Conservation (phyloP, 1,140 invertebrate species). For the Ephestia elutella region DNA sequence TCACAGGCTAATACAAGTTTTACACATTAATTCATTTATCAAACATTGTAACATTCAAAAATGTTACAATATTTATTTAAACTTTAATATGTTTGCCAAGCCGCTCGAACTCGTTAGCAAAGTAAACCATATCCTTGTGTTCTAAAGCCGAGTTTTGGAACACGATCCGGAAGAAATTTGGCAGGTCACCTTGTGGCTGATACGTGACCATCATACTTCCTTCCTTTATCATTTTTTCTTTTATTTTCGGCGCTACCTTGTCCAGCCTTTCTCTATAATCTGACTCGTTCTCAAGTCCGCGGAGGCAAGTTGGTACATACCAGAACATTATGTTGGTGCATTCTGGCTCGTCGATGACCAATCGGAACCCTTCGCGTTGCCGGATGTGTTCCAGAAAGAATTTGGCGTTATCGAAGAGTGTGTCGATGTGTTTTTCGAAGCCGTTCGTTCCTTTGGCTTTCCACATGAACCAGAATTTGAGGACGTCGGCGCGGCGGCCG, state of each 20-base stretch:
- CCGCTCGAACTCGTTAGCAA: slow-evolving; percentile 89
- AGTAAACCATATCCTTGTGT: slow-evolving; percentile 87
- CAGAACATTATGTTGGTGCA: slow-evolving; percentile 97
- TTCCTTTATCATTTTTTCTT: slow-evolving; percentile 94
- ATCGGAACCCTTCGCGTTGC: slow-evolving; percentile 80
- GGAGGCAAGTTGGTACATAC: slow-evolving; percentile 90
- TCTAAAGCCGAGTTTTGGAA: slow-evolving; percentile 91
- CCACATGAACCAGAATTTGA: slow-evolving; percentile 99
- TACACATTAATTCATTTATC: slow-evolving; percentile 26
- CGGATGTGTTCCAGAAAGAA: slow-evolving; percentile 83
- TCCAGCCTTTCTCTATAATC: slow-evolving; percentile 83
- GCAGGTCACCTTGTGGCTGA: slow-evolving; percentile 85
- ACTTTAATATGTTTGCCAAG: slow-evolving; percentile 78
- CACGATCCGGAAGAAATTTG: slow-evolving; percentile 96
- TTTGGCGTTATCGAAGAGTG: slow-evolving; percentile 82
- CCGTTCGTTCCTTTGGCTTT: slow-evolving; percentile 92
- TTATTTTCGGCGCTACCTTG: slow-evolving; percentile 92
- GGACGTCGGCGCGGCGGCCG: slow-evolving; percentile 93
- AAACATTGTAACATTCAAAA: too few relatives aligned
- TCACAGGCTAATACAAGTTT: slow-evolving; percentile 34
- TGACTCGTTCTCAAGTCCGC: slow-evolving; percentile 73
- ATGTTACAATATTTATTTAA: slow-evolving; percentile 22
- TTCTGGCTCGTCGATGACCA: slow-evolving; percentile 87
- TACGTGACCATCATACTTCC: slow-evolving; percentile 97
- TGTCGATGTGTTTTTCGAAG: slow-evolving; percentile 86